Base-by-base conservation (phyloP, 2,888 invertebrate genomes). In the Cheilosia vulpina region DNA sequence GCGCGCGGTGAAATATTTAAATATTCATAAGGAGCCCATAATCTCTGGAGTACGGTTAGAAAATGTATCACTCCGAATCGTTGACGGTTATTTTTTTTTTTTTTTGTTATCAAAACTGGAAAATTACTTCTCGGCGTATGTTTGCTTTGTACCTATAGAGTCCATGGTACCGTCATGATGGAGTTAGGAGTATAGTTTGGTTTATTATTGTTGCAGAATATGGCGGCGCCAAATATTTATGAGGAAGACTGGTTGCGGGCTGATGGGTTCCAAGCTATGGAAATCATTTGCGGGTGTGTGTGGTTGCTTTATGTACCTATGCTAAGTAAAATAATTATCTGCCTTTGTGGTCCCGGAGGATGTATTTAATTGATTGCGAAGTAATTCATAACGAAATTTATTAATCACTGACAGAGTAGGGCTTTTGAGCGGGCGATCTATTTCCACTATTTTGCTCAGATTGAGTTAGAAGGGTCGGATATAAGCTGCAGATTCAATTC, bases 21-120 rank as follows among this genome's bases (percentile, higher is more conserved):
- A 84, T 84, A 84, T 84, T 84, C 80, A 84, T 84, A 84, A 84
- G 84, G 58, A 63, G 53, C 43, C 75, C 75, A 69, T 84, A 84
- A 84, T 84, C 79, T 75, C 75, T 80, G 69, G 73, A 73, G 84
- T 69, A 69, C 69, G 84, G 75, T 75, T 84, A 53, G 80, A 65
- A 80, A 80, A 80, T 80, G 75, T 80, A 84, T 84, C 75, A 71
- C 43, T 73, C 68, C 9, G 9, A 19, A 38, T 50, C 17, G 55
- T 62, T 78, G 78, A 63, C 68, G 72, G 45, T n/a, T 60, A 34
- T 45, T 77, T 60, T 27, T 57, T 38, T 60, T 11, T 57, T 58
- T 53, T 60, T 71, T 58, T 65, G n/a, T 34, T 19, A 50, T 21
- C 24, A 55, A 43, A 69, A 62, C 60, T 78, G 41, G 60, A n/a